Evolutionary conservation across 2,888 invertebrate genomes (phyloP).

Genomic region (Marasmarcha lunaedactyla): DNA sequence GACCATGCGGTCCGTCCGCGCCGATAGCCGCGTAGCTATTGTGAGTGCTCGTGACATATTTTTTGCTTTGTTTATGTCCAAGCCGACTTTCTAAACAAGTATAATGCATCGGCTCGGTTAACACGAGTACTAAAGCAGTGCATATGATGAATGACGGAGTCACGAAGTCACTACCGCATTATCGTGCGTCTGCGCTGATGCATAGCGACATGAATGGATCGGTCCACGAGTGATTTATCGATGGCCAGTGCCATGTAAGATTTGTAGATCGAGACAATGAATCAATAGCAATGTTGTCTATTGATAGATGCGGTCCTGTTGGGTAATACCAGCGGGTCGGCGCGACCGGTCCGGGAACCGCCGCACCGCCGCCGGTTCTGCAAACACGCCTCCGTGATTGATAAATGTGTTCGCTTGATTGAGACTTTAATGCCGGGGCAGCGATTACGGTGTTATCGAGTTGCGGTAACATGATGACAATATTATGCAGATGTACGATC

Average conservation of each 20-base stretch:
- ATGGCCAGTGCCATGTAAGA: conserved; percentile 8
- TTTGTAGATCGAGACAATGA: conserved; percentile 37
- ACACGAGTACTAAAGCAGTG: conserved; percentile 12
- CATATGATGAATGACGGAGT: conserved; percentile 21
- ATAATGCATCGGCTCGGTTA: conserved; percentile 5
- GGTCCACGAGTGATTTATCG: conserved; percentile 22
- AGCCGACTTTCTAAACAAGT: conserved; percentile 4
- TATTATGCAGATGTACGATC: conserved; percentile 24
- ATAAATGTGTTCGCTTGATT: conserved; percentile 42
- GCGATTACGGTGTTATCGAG: conserved; percentile 37
- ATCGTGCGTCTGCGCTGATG: conserved; percentile 9
- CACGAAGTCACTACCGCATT: conserved; percentile 13
- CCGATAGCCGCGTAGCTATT: not conserved
- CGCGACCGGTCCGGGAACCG: not conserved
- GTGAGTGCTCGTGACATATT: not conserved
- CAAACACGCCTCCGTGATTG: conserved; percentile 34
- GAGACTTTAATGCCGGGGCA: conserved; percentile 38
- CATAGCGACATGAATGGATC: conserved; percentile 28
- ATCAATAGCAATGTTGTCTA: conserved; percentile 39
- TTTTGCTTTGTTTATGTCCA: not conserved
- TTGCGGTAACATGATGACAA: conserved; percentile 26
- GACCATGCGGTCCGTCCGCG: conserved; percentile 2
- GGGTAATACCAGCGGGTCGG: conserved; percentile 29
- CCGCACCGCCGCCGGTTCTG: conserved; percentile 17
- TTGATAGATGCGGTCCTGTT: conserved; percentile 41